These are phyloP conservation scores for Peucedramus taeniatus DNA, from an alignment of 2,113 vertebrate genomes.

Conservation along the genomic window DNA sequence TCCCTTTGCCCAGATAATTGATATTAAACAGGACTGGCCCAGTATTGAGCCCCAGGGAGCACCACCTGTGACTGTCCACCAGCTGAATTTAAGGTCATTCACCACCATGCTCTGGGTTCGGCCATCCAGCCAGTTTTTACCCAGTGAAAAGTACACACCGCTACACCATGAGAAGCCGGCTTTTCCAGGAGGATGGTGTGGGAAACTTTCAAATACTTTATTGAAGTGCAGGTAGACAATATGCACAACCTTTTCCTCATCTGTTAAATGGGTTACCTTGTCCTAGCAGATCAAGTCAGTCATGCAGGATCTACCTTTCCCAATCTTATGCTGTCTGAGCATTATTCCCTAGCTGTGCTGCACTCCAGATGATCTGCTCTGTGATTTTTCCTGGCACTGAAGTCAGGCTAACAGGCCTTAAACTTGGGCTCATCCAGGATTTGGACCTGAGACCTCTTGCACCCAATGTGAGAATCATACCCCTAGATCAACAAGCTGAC, in stretches of 20 bases:
- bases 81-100: neutral
- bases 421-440: neutral
- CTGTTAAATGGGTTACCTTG: neutral
- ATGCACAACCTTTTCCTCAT: neutral
- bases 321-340: neutral
- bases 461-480: neutral
- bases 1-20: neutral
- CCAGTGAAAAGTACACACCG: neutral
- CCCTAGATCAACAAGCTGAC: neutral
- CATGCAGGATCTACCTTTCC: neutral
- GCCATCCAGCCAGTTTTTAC: neutral
- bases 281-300: neutral
- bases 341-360: neutral
- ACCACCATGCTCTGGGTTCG: neutral
- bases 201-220: neutral
- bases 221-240: neutral
- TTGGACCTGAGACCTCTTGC: neutral
- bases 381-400: neutral
- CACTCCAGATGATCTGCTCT: neutral
- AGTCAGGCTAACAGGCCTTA: neutral
- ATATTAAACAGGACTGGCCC: neutral
- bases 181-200: neutral
- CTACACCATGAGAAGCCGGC: neutral
- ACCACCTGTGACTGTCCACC: rapidly evolving
- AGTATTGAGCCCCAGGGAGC: neutral